Evolutionary conservation across 2,888 invertebrate species (phyloP).

Genomic region (Pediacus dermestoides): DNA sequence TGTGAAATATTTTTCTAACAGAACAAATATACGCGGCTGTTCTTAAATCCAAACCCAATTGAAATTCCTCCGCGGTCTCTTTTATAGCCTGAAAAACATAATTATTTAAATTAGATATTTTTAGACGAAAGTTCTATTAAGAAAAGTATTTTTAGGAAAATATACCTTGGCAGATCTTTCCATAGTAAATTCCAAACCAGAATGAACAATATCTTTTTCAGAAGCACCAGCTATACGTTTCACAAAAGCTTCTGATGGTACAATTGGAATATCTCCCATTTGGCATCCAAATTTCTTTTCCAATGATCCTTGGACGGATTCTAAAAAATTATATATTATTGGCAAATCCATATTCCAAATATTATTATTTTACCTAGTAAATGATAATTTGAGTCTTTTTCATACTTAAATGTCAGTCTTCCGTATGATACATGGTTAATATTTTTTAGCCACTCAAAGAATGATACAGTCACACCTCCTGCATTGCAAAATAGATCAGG

Average conservation of each 20-base stretch:
- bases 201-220: conserved; percentile 99
- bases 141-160: conserved; percentile 8
- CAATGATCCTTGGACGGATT: conserved; percentile 95
- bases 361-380: conserved; percentile 63
- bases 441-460: conserved; percentile 98
- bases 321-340: conserved; percentile 49
- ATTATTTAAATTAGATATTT: too few relatives aligned
- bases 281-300: conserved; percentile 90
- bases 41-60: conserved; percentile 85
- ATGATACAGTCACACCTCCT: conserved; percentile 97
- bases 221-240: conserved; percentile 88
- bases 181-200: conserved; percentile 97
- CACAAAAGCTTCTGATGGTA: conserved; percentile 82
- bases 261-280: conserved; percentile 88
- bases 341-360: not conserved
- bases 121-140: not conserved
- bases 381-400: conserved; percentile 87
- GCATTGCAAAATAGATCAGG: conserved; percentile 88
- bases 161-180: conserved; percentile 88
- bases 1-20: conserved; percentile 93
- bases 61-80: conserved; percentile 85
- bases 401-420: conserved; percentile 90
- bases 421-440: conserved; percentile 97
- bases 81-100: conserved; percentile 67
- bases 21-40: conserved; percentile 95